Evolutionary conservation across 1,140 invertebrate genomes (phyloP), one percentile per base, ranked within the genome.

Genomic region (Homarus americanus): DNA sequence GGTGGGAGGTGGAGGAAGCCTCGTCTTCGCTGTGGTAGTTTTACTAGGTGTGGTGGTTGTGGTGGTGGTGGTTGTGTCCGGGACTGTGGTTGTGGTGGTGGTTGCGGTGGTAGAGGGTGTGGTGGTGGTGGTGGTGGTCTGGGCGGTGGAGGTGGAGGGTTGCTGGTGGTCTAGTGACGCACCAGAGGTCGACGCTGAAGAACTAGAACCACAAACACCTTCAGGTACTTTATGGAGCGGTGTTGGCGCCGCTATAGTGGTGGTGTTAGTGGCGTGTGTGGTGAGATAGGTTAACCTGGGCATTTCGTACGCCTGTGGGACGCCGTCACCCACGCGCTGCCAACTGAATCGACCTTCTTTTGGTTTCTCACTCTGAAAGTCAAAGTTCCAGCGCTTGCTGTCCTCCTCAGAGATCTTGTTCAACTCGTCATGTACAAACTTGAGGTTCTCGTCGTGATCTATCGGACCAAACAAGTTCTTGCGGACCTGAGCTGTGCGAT

Each of bases 391-490:
- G 80, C 94, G 93, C 32, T 95, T 94, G 32, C 94, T 93, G 76
- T 95, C 95, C 4, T 94, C 93, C 1, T 93, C 38, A 0, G 94
- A 94, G 86, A 95, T 95, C 24, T 94, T 94, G 28, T 92, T 92
- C 15, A 95, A 89, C 89, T 95, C 95, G 1, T 93, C 92, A 53
- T 95, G 94, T 1, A 94, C 94, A 36, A 95, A 93, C 0, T 94
- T 94, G 0, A 93, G 93, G 9, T 94, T 94, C 5, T 95, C 95
- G 15, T 94, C 95, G 91, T 95, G 95, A 92, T 95, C 95, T 4
- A 95, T 95, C 3, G 95, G 95, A 0, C 95, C 95, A 91, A 95
- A 95, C n/a, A 95, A 93, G 91, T 95, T 94, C 88, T 95, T 93
- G 15, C 95, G 93, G 4, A 95, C 94, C 20, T 94, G 94, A 0